Conservation (phyloP, 2,113 vertebrate genomes). For the Rhinogobius similis region DNA sequence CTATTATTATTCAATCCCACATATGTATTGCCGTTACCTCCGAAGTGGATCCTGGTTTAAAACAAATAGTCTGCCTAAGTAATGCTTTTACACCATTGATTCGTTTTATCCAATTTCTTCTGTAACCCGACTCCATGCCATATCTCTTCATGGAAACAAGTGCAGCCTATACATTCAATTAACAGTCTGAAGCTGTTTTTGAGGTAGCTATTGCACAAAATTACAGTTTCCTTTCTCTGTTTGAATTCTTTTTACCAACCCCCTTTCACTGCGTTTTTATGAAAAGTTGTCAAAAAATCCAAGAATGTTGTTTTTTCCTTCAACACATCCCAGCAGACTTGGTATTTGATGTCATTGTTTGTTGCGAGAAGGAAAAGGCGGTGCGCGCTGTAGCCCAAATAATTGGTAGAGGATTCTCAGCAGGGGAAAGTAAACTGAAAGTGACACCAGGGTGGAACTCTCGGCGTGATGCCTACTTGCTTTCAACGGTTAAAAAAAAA, state of each 20-base stretch:
- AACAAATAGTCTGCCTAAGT: conserved; percentile 58
- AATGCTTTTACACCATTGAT: conserved; percentile 68
- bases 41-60: conserved; percentile 31
- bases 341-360: conserved; percentile 66
- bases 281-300: conserved; percentile 50
- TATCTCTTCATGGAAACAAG: conserved; percentile 51
- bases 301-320: conserved; percentile 16
- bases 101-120: conserved; percentile 59
- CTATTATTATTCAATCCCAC: neutral
- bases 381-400: conserved; percentile 63
- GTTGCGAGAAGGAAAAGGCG: conserved; percentile 39
- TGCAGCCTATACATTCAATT: conserved; percentile 47
- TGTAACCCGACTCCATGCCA: conserved; percentile 58
- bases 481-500: conserved; percentile 52
- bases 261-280: conserved; percentile 19
- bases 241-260: conserved; percentile 32
- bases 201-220: conserved; percentile 14
- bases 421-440: conserved; percentile 75
- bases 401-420: conserved; percentile 69
- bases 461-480: conserved; percentile 60
- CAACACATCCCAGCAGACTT: conserved; percentile 51
- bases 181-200: conserved; percentile 24
- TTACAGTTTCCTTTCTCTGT: conserved; percentile 6
- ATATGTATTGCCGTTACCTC: neutral
- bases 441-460: conserved; percentile 63